phyloP scores from a whole-genome alignment of 2,888 invertebrate genomes.

The Ormyrus thymus region DNA sequence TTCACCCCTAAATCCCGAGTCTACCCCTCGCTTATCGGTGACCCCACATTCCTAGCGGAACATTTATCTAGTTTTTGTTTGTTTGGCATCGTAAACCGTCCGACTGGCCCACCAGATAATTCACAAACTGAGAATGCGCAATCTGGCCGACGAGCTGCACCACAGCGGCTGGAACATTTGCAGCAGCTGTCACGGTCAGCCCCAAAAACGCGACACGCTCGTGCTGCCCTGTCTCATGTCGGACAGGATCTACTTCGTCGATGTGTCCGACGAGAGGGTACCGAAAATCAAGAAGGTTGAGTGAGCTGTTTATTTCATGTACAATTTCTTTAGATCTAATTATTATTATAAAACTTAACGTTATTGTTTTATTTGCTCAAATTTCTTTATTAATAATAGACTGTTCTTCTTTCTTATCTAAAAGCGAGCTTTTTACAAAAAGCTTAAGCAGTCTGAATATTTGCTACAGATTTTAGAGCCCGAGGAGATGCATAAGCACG shows the following conservation, averaged over 20 bases:
- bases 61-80: not conserved
- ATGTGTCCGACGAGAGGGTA: constrained; percentile 83
- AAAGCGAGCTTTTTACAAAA: too few species aligned
- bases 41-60: too few species aligned
- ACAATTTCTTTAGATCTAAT: too few species aligned
- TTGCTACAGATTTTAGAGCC: constrained; percentile 85
- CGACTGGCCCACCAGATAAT: constrained; percentile 82
- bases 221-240: constrained; percentile 89
- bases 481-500: constrained; percentile 83
- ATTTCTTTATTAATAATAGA: too few species aligned
- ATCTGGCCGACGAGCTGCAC: constrained; percentile 91
- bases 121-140: constrained; percentile 87
- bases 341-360: too few species aligned
- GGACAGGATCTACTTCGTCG: constrained; percentile 89
- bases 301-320: too few species aligned
- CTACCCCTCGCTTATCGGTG: too few species aligned
- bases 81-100: not conserved
- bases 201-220: constrained; percentile 82
- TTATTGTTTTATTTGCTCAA: too few species aligned
- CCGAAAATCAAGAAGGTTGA: constrained; percentile 85
- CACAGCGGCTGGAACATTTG: constrained; percentile 99
- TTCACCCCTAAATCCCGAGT: too few species aligned
- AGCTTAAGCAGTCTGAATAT: too few species aligned
- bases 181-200: constrained; percentile 87
- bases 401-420: too few species aligned